Base-by-base conservation (phyloP, 2,113 vertebrate species). In the Eira barbara region DNA sequence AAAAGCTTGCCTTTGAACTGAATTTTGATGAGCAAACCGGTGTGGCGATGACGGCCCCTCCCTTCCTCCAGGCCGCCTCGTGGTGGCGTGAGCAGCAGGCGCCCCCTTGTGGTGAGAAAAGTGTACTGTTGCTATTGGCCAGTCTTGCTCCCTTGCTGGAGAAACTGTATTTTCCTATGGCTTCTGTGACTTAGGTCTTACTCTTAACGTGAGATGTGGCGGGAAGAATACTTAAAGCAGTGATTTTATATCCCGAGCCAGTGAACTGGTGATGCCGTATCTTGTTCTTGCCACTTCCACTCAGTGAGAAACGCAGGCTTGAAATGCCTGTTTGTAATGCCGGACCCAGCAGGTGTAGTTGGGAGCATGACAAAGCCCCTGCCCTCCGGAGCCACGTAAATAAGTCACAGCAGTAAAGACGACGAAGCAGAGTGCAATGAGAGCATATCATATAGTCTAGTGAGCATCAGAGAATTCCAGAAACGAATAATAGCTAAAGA, bases 41-140 rank as follows among this genome's bases (percentile, higher is more conserved):
- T 49, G 63, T 73, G 81, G 65, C 45, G 29, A 71, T 39, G 29
- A 36, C 11, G 73, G 74, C 84, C 49, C 88, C 89, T 93, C 95
- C 95, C 96, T 97, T 89, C 93, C 92, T 94, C 14, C 63, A 10
- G 81, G 91, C 67, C 59, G 42, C 67, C 21, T 65, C 74, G 79
- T 69, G 89, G 52, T 91, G 95, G 69, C 63, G 93, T 81, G 49
- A 85, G 97, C 93, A 61, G 81, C 42, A 6, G 92, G 97, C 95
- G 95, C 98, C 98, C 96, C 84, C 98, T 98, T 73, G 97, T 97
- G 97, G 69, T 49, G 20, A 39, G 42, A 29, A 74, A 12, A 23
- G 42, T 55, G 84, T 74, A 97, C 73, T 94, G 84, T 94, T 83
- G 69, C 65, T 59, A 0, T 67, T 85, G 79, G 20, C 36, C 84